phyloP scores from a whole-genome alignment of 2,888 invertebrate genomes.

The Lamellibrachia satsuma region DNA sequence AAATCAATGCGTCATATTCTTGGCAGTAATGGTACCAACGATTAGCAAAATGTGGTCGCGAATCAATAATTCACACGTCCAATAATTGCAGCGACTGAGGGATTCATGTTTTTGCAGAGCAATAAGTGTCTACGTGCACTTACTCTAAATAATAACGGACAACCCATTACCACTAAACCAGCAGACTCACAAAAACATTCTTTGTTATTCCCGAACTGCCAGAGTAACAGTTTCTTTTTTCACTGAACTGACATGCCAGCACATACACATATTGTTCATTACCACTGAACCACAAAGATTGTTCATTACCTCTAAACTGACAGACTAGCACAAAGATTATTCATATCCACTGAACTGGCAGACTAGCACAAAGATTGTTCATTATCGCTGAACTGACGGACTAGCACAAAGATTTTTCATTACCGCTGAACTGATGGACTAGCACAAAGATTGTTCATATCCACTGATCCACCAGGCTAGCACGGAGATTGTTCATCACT shows the following conservation, averaged over 20 bases:
- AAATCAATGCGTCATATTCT: not conserved
- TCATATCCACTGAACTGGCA: too few relatives aligned
- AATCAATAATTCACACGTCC: constrained; percentile 17
- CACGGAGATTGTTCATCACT: too few relatives aligned
- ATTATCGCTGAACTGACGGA: too few relatives aligned
- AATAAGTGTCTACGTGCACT: not conserved
- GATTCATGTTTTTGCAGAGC: not conserved
- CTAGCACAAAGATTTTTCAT: too few relatives aligned
- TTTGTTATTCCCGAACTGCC: too few relatives aligned
- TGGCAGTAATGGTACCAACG: not conserved
- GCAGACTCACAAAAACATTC: not conserved
- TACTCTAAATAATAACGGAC: not conserved
- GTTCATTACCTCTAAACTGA: not conserved
- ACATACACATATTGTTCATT: too few relatives aligned
- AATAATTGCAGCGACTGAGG: not conserved
- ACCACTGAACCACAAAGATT: not conserved
- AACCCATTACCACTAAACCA: not conserved
- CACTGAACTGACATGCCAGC: too few relatives aligned
- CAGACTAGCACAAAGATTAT: not conserved
- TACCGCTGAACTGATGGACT: too few relatives aligned
- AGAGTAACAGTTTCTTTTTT: not conserved
- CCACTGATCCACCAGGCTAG: too few relatives aligned
- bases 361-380: too few relatives aligned
- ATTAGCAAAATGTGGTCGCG: constrained; percentile 1
- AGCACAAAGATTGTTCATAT: too few relatives aligned